Conservation (phyloP, 2,797 vertebrate species). For the Moxostoma hubbsi region DNA sequence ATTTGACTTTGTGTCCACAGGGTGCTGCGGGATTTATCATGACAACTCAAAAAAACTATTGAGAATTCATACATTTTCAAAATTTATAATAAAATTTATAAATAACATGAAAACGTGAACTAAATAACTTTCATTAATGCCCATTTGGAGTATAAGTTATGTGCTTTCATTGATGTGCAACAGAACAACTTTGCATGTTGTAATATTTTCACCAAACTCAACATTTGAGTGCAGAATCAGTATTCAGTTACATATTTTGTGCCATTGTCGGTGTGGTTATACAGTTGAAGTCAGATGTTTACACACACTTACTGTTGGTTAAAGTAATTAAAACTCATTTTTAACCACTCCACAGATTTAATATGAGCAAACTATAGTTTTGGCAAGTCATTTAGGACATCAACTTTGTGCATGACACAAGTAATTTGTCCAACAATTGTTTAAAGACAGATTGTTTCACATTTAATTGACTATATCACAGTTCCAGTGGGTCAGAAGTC, state of each 20-base stretch:
- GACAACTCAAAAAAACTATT: background rate
- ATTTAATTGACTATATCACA: too few relatives aligned
- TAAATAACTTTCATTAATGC: background rate
- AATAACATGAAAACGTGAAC: too few relatives aligned
- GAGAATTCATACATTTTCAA: background rate
- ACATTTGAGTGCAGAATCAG: background rate
- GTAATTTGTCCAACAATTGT: too few relatives aligned
- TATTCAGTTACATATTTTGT: background rate
- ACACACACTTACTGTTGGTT: too few relatives aligned
- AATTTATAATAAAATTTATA: background rate
- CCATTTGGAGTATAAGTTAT: background rate
- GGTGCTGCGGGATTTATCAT: background rate
- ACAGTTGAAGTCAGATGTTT: background rate
- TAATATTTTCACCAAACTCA: background rate
- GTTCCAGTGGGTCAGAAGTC: too few relatives aligned
- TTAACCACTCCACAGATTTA: background rate
- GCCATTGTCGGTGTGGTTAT: background rate
- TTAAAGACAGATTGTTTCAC: too few relatives aligned
- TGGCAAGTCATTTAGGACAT: too few relatives aligned
- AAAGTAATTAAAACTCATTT: too few relatives aligned
- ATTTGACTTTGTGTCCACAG: constrained; percentile 6
- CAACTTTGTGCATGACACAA: too few relatives aligned
- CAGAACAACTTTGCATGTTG: background rate
- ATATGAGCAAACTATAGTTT: too few relatives aligned
- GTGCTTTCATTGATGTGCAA: background rate